Base-by-base conservation (phyloP, 2,113 vertebrate species). In the Propithecus coquereli region DNA sequence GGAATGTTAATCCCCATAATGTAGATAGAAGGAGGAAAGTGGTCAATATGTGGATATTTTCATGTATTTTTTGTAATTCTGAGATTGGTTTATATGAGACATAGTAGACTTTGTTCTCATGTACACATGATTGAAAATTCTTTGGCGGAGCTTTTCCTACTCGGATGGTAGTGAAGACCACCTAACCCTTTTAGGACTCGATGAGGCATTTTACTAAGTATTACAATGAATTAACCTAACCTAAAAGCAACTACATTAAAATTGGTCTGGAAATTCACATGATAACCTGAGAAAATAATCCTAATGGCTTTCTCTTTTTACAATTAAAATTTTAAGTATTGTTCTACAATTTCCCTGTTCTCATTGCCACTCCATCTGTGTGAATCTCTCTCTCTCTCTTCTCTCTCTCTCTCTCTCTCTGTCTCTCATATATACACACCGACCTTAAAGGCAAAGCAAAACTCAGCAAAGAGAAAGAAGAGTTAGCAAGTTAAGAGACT, bases 401-500 rank as follows among this genome's bases (percentile, higher is more conserved):
- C 22, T 59, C 6, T 85, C 47, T 94, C 23, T n/a, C 30, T 74
- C 61, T 63, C 25, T 61, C 59, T 61, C 23, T 77, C 25, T 66
- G 17, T 66, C 54, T 86, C 65, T 57, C 47, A 34, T 23, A 63
- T n/a, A 70, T 17, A 40, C 5, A 23, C n/a, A 8, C 22, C 54
- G 32, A 68, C 52, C 9, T 90, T 66, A 84, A 79, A 52, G 54
- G 1, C 65, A 83, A 94, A 80, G 61, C 18, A 77, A 96, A 90
- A 61, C 18, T 83, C 54, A 59, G 32, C 40, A 76, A 57, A 68
- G 57, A 88, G 5, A 59, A 71, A 30, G 66, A 94, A 82, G 90
- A 95, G 88, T 77, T 92, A 92, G 61, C 81, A 86, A 87, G 91
- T 94, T 40, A 4, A 73, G 93, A 54, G 85, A 92, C 76, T 94